These are phyloP conservation scores for Tillus elongatus DNA, from an alignment of 2,888 invertebrate genomes.

Conservation along the genomic window DNA sequence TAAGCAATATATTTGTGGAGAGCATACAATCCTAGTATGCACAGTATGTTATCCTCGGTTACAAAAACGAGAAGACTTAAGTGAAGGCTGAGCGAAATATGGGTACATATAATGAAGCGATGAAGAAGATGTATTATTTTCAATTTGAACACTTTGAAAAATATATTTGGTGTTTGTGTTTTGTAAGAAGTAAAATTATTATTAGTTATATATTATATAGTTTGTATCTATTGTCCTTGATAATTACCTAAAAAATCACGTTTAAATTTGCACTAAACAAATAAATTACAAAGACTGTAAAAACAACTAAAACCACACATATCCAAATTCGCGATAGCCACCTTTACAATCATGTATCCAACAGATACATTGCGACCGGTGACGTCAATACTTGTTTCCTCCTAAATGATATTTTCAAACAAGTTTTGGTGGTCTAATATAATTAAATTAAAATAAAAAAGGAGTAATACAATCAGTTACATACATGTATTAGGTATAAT, in stretches of 20 bases:
- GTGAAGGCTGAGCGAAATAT: constrained; percentile 1
- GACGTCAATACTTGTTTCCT: background rate
- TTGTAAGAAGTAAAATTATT: too few species aligned
- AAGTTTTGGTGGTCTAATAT: too few species aligned
- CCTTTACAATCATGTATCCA: too few species aligned
- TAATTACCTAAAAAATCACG: background rate
- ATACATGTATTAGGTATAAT: too few species aligned
- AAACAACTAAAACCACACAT: background rate
- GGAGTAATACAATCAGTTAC: too few species aligned
- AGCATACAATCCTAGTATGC: constrained; percentile 8
- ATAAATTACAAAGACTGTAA: background rate
- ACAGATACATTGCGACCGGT: constrained; percentile 5
- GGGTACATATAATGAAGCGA: constrained; percentile 3
- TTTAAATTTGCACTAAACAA: too few species aligned
- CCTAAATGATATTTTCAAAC: background rate
- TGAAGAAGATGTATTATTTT: constrained; percentile 1
- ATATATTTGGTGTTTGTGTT: constrained; percentile 1
- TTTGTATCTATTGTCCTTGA: background rate
- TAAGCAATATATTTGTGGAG: constrained; percentile 7
- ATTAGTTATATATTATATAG: background rate
- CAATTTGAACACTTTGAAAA: constrained; percentile 4
- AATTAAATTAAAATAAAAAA: too few species aligned
- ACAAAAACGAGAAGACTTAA: constrained; percentile 5
- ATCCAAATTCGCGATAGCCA: background rate
- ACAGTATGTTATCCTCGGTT: constrained; percentile 6